Evolutionary conservation across 2,888 invertebrate genomes (phyloP).

Genomic region (Cryptocephalus primarius): DNA sequence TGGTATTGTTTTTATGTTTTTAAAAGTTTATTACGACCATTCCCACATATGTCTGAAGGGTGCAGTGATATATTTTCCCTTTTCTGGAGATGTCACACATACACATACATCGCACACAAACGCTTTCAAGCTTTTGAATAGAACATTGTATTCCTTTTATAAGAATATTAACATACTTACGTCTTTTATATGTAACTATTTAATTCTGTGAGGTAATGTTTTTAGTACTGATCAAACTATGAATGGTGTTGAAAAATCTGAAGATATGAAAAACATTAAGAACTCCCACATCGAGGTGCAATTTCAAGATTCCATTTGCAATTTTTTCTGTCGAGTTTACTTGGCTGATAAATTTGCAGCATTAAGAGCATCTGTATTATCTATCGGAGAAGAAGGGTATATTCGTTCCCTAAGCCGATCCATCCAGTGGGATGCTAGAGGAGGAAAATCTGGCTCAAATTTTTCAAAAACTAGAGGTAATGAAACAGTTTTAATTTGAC

Average conservation of each 20-base stretch:
- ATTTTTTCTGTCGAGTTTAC: constrained; percentile 82
- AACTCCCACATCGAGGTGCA: constrained; percentile 44
- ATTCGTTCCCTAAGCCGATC: constrained; percentile 79
- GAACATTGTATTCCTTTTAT: no score
- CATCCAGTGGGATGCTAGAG: constrained; percentile 85
- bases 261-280: constrained; percentile 31
- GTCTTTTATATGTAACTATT: no score
- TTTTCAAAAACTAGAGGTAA: constrained; percentile 87
- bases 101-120: no score
- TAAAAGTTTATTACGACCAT: no score
- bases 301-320: constrained; percentile 56
- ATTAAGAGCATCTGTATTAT: constrained; percentile 46
- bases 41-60: no score
- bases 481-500: background rate
- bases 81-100: no score
- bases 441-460: constrained; percentile 94
- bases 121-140: no score
- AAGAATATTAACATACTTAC: no score
- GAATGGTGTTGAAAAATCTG: constrained; percentile 16
- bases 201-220: background rate
- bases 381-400: constrained; percentile 57
- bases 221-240: constrained; percentile 8
- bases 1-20: background rate
- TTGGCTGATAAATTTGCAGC: constrained; percentile 86
- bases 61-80: no score